Evolutionary conservation across 2,888 invertebrate species (phyloP).

Genomic region (Hipparchia semele): DNA sequence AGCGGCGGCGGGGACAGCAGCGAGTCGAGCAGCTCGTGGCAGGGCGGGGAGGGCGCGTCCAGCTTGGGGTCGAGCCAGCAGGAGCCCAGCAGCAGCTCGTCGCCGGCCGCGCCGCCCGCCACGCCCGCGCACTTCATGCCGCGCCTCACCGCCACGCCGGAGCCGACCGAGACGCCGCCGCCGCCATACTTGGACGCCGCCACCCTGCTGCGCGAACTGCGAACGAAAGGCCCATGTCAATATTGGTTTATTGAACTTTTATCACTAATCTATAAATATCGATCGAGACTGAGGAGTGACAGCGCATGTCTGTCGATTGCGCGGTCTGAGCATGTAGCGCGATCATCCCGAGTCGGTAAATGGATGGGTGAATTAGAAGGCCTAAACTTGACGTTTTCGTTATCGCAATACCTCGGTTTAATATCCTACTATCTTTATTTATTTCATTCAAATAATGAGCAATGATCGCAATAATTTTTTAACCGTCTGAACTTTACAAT

Average conservation of each 20-base stretch:
- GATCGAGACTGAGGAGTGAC: too few relatives aligned
- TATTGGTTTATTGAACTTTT: not conserved
- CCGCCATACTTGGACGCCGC: constrained; percentile 81
- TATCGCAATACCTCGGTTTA: too few relatives aligned
- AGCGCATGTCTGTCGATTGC: too few relatives aligned
- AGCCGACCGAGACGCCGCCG: constrained; percentile 73
- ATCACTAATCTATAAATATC: not conserved
- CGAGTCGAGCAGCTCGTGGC: constrained; percentile 88
- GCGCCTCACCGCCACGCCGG: constrained; percentile 73
- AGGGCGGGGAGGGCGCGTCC: constrained; percentile 73
- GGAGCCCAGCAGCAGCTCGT: constrained; percentile 87
- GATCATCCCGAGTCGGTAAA: too few relatives aligned
- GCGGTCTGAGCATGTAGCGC: too few relatives aligned
- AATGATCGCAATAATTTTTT: not conserved
- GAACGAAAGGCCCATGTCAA: constrained; percentile 50
- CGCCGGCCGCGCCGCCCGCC: constrained; percentile 75
- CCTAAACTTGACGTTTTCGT: too few relatives aligned
- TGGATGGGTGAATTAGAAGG: too few relatives aligned
- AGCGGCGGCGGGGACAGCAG: constrained; percentile 85
- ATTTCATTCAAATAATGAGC: not conserved
- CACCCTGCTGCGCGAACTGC: constrained; percentile 77
- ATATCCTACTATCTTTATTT: not conserved
- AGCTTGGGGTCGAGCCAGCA: constrained; percentile 88
- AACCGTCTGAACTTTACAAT: not conserved
- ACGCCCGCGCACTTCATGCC: constrained; percentile 84